Conservation (phyloP, 2,888 invertebrate species). For the Caenorhabditis afra region DNA sequence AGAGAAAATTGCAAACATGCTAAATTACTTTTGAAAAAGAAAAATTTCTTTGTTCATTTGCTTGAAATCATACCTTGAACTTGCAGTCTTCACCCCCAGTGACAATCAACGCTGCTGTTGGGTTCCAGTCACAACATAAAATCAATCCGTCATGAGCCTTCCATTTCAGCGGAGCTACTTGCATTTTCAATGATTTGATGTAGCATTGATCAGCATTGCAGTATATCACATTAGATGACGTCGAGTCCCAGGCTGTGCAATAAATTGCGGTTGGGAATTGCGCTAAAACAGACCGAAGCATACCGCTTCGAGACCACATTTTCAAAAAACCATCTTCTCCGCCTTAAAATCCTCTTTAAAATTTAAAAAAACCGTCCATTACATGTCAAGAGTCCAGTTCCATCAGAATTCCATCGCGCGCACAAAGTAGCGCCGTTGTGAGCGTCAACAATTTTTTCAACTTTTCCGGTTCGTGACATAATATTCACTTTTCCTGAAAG, state of each 20-base stretch:
- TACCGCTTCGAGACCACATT: constrained; percentile 95
- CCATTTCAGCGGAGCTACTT: constrained; percentile 85
- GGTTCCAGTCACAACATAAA: constrained; percentile 85
- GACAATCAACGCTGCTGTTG: constrained; percentile 83
- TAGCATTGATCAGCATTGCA: constrained; percentile 84
- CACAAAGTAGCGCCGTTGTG: constrained; percentile 90
- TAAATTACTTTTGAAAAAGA: not conserved
- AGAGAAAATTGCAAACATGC: not conserved
- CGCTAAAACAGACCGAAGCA: constrained; percentile 90
- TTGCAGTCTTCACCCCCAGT: constrained; percentile 87
- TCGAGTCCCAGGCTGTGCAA: constrained; percentile 74
- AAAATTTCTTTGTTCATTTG: not conserved
- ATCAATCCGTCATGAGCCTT: constrained; percentile 95
- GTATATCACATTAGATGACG: constrained; percentile 82
- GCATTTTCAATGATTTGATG: constrained; percentile 84
- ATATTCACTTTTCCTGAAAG: constrained; percentile 88
- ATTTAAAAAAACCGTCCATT: too few relatives aligned
- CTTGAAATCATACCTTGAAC: constrained; percentile 85
- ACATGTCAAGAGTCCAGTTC: constrained; percentile 93
- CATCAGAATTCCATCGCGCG: constrained; percentile 95
- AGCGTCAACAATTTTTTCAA: constrained; percentile 93
- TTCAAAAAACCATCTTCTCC: constrained; percentile 97
- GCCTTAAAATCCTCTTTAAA: constrained; percentile 83
- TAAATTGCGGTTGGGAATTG: constrained; percentile 83
- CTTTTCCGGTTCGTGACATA: constrained; percentile 90